These are phyloP conservation scores for Heteropelma amictum DNA, from an alignment of 2,888 invertebrate species.

Conservation along the genomic window DNA sequence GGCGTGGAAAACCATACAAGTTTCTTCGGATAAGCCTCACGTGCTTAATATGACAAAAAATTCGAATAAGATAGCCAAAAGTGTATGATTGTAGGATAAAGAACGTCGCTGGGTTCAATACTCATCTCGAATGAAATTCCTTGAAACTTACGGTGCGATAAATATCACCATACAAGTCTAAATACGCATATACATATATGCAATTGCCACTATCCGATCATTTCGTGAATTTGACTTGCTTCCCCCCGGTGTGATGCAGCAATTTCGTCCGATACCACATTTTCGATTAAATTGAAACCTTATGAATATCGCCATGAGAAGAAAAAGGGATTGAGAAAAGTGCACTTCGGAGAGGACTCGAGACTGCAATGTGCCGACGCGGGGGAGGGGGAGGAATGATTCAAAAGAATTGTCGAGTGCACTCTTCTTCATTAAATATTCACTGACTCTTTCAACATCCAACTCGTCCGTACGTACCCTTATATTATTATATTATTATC, in stretches of 20 bases:
- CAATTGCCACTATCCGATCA: slow-evolving; percentile 8
- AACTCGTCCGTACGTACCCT: too few relatives aligned
- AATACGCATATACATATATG: neutral
- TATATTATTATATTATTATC: too few relatives aligned
- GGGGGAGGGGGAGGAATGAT: neutral
- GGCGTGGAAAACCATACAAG: too few relatives aligned
- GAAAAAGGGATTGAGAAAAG: neutral
- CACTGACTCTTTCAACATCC: neutral
- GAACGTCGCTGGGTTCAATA: neutral
- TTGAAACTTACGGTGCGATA: neutral
- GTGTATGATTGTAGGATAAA: slow-evolving; percentile 12
- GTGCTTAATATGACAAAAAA: slow-evolving; percentile 24
- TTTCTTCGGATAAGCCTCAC: slow-evolving; percentile 6
- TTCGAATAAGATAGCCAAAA: slow-evolving; percentile 23
- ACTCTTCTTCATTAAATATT: neutral
- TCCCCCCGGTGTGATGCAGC: neutral
- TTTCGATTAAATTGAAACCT: slow-evolving; percentile 37
- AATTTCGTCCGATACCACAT: slow-evolving; percentile 13
- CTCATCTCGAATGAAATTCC: slow-evolving; percentile 22
- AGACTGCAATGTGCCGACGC: slow-evolving; percentile 10
- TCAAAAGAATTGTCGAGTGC: neutral
- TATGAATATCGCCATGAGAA: slow-evolving; percentile 8
- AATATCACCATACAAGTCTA: neutral
- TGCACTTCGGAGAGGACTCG: too few relatives aligned
- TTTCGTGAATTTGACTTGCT: neutral